Evolutionary conservation across 2,113 vertebrate species (phyloP).

Genomic region (Tichodroma muraria): DNA sequence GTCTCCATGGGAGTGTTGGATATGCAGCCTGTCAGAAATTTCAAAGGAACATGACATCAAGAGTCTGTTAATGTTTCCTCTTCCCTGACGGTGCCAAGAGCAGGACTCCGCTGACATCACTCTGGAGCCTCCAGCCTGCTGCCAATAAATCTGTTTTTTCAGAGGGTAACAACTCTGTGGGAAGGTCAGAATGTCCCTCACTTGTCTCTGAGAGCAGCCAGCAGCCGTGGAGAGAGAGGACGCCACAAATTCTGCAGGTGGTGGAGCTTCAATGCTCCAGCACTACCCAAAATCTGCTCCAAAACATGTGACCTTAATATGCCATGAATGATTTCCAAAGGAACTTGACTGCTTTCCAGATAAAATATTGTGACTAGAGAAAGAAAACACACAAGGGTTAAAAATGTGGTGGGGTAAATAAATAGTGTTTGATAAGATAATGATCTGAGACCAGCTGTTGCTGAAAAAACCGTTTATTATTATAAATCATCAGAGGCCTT

Average conservation of each 20-base stretch:
- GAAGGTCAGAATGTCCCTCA: not conserved
- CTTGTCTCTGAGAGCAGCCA: not conserved
- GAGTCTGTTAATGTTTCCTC: not conserved
- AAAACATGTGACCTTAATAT: not conserved
- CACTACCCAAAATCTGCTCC: not conserved
- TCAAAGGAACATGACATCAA: not conserved
- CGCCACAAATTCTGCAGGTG: not conserved
- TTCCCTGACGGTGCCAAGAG: not conserved
- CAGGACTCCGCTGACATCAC: not conserved
- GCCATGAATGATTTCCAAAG: not conserved
- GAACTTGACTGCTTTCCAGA: not conserved
- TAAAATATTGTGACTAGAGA: not conserved
- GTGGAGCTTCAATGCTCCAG: not conserved
- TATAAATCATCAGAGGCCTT: conserved; percentile 39
- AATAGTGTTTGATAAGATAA: conserved; percentile 21
- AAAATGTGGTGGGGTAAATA: conserved; percentile 23
- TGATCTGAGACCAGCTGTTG: conserved; percentile 44
- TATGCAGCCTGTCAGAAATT: not conserved
- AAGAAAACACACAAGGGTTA: conserved; percentile 12
- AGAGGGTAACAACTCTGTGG: not conserved
- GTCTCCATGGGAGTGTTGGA: not conserved
- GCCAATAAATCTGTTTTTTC: not conserved
- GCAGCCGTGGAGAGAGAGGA: not conserved
- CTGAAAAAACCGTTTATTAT: conserved; percentile 60
- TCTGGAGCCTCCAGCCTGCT: not conserved